These are phyloP conservation scores for Lota lota DNA, from an alignment of 2,113 vertebrate genomes.

Conservation along the genomic window DNA sequence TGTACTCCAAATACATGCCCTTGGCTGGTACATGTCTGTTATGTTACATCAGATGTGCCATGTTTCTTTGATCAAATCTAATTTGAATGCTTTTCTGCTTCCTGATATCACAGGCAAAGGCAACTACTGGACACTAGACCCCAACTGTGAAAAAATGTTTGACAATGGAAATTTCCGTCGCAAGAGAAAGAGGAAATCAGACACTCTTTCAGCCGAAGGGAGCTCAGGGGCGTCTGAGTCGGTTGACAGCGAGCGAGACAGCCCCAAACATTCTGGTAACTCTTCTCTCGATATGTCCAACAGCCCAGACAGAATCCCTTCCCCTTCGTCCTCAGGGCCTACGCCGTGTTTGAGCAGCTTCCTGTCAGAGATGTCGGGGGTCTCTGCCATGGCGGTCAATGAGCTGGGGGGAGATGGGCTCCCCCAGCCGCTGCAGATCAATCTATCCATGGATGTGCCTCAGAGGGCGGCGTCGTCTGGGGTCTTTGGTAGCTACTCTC, in stretches of 20 bases:
- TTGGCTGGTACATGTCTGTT: background rate
- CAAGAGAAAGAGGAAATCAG: slow-evolving; percentile 97
- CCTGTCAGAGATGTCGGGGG: slow-evolving; percentile 89
- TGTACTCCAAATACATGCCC: background rate
- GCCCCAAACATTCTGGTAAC: slow-evolving; percentile 69
- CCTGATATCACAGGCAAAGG: slow-evolving; percentile 81
- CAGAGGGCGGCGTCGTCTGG: slow-evolving; percentile 81
- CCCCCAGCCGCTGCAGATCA: slow-evolving; percentile 73
- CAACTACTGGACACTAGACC: slow-evolving; percentile 98
- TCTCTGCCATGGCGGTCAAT: slow-evolving; percentile 68
- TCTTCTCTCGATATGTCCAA: slow-evolving; percentile 70
- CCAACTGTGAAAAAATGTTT: slow-evolving; percentile 99
- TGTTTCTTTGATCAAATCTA: background rate
- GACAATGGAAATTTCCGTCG: slow-evolving; percentile 98
- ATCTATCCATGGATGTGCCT: slow-evolving; percentile 77
- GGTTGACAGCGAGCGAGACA: slow-evolving; percentile 72
- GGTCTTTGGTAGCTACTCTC: slow-evolving; percentile 82
- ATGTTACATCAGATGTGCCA: too few species aligned
- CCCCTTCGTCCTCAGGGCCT: slow-evolving; percentile 67
- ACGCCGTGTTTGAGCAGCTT: slow-evolving; percentile 87
- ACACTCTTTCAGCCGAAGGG: slow-evolving; percentile 65
- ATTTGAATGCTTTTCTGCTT: background rate
- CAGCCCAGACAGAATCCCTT: slow-evolving; percentile 77
- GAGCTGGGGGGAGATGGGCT: slow-evolving; percentile 73
- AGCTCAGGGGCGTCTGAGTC: slow-evolving; percentile 74